phyloP scores from a whole-genome alignment of 30 jellyfish, hydroid and myxozoan species.

The Hydractinia echinata region DNA sequence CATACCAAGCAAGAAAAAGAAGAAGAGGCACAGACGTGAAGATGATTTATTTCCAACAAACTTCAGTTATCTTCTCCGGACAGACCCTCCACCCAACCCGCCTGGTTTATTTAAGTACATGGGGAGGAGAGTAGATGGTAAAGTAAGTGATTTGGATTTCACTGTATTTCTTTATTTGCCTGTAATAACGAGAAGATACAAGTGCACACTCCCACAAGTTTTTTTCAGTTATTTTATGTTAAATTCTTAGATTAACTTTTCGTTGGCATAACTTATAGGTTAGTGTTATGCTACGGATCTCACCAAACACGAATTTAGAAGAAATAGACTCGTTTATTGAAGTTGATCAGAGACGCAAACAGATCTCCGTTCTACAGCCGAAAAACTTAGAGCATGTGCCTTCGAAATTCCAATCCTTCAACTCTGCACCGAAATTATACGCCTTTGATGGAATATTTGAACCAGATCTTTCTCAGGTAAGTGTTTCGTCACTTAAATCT shows the following conservation, averaged over 20 bases:
- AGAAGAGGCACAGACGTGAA: slow-evolving; percentile 47
- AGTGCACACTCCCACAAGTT: not conserved
- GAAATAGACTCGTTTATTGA: slow-evolving; percentile 46
- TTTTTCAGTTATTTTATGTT: not conserved
- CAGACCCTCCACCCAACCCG: slow-evolving; percentile 83
- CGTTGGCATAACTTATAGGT: slow-evolving; percentile 41
- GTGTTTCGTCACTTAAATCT: not conserved
- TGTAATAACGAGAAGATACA: not conserved
- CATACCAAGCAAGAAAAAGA: slow-evolving; percentile 72
- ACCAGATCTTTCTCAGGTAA: slow-evolving; percentile 70
- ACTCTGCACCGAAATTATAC: slow-evolving; percentile 56
- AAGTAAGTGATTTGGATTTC: slow-evolving; percentile 36
- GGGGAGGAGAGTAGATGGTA: slow-evolving; percentile 98
- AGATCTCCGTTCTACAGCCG: slow-evolving; percentile 76
- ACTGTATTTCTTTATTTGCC: not conserved
- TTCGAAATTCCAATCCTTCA: slow-evolving; percentile 30
- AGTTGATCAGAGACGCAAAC: slow-evolving; percentile 81
- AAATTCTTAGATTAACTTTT: not conserved
- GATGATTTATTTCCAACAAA: slow-evolving; percentile 69
- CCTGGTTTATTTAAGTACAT: slow-evolving; percentile 89
- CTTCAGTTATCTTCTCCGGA: slow-evolving; percentile 49
- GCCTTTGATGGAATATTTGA: slow-evolving; percentile 83
- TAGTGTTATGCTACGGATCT: slow-evolving; percentile 78
- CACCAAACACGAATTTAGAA: slow-evolving; percentile 60
- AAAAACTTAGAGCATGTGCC: slow-evolving; percentile 35